phyloP scores from a whole-genome alignment of 2,797 vertebrate genomes.

The Sebastes reedi region DNA sequence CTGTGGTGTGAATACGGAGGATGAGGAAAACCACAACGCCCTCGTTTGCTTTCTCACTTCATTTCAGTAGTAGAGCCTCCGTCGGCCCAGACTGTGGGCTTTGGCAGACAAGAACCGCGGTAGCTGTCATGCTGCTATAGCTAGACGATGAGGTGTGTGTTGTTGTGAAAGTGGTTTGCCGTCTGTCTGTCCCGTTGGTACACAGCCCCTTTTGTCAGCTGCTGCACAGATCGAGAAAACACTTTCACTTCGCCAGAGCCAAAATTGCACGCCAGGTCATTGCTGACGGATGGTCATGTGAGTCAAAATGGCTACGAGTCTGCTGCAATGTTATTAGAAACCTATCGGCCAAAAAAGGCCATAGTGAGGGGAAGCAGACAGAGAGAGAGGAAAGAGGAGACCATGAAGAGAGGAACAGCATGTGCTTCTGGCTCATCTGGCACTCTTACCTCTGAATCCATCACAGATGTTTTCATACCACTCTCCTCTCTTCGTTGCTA shows the following conservation, averaged over 20 bases:
- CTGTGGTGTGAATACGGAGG: slow-evolving; percentile 31
- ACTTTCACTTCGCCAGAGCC: slow-evolving; percentile 34
- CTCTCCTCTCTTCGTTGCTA: slow-evolving; percentile 43
- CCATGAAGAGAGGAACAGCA: slow-evolving; percentile 71
- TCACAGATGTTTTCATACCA: slow-evolving; percentile 76
- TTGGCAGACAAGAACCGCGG: slow-evolving; percentile 36
- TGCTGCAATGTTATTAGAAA: background rate
- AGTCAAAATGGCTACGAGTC: slow-evolving; percentile 5
- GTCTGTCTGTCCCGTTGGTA: slow-evolving; percentile 38
- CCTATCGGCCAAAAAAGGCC: background rate
- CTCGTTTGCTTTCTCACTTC: slow-evolving; percentile 37
- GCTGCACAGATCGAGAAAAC: slow-evolving; percentile 27
- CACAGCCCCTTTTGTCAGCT: slow-evolving; percentile 39
- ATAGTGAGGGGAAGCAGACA: slow-evolving; percentile 17
- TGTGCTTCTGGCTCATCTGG: slow-evolving; percentile 77
- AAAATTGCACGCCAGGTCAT: slow-evolving; percentile 8
- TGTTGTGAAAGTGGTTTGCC: slow-evolving; percentile 42
- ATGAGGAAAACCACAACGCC: slow-evolving; percentile 48
- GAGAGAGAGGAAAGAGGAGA: slow-evolving; percentile 10
- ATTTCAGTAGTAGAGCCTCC: slow-evolving; percentile 23
- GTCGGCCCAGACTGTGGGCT: slow-evolving; percentile 26
- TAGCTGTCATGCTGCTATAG: slow-evolving; percentile 46
- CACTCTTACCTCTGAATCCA: slow-evolving; percentile 51
- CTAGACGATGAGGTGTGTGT: slow-evolving; percentile 71
- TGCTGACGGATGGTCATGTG: background rate